These are phyloP conservation scores for Muscina levida DNA, from an alignment of 2,888 invertebrate species.

Conservation along the genomic window DNA sequence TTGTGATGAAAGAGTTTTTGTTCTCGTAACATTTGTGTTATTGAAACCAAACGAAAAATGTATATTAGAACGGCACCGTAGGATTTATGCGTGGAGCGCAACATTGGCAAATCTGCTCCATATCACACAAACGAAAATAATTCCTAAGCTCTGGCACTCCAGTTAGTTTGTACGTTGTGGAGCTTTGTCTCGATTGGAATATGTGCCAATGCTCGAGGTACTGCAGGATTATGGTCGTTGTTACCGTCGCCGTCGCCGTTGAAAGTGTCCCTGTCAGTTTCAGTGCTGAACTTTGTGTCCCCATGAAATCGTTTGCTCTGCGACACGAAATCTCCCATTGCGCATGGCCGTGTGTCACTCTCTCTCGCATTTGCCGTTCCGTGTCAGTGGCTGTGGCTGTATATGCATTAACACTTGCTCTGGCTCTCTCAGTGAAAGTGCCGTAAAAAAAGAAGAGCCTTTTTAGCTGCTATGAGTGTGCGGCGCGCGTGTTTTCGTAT, in stretches of 20 bases:
- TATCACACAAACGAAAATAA: neutral
- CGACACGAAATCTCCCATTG: constrained; percentile 3
- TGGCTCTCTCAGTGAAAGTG: no score
- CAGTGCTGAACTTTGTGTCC: neutral
- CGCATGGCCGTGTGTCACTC: neutral
- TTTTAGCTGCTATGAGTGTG: neutral
- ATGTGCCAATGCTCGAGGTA: constrained; percentile 22
- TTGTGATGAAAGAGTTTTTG: no score
- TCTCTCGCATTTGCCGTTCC: neutral
- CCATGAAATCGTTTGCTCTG: neutral
- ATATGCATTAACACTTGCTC: no score
- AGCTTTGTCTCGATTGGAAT: neutral
- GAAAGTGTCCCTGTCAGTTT: constrained; percentile 3
- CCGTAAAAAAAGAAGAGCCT: no score
- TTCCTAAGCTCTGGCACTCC: constrained; percentile 12
- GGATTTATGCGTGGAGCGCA: constrained; percentile 5
- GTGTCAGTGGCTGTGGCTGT: neutral
- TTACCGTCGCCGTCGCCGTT: constrained; percentile 6
- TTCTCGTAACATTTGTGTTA: neutral
- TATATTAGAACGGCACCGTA: neutral
- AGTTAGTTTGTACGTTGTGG: neutral
- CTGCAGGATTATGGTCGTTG: constrained; percentile 12
- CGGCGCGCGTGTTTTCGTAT: neutral
- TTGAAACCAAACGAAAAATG: neutral
- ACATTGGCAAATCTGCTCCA: constrained; percentile 21